Evolutionary conservation across 1,140 invertebrate species (phyloP), one percentile per base, ranked within the genome.

Genomic region (Drosophila kikkawai): DNA sequence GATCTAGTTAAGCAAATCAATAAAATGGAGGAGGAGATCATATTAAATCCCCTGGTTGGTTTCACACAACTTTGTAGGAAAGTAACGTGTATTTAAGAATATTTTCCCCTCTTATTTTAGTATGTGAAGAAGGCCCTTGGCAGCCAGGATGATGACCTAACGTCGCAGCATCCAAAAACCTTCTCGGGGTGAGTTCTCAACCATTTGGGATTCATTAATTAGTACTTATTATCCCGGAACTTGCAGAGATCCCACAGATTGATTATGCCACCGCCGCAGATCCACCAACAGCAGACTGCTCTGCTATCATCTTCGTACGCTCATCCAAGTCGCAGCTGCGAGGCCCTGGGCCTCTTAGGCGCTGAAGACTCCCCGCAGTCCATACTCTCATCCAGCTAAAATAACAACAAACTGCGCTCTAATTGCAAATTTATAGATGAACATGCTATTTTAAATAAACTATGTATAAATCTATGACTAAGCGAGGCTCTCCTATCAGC

Each of bases 11-110:
- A 96, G 85, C 96, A 97, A 91, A 95, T 99, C 59, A 95, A 96
- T 79, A 95, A 96, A 90, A 98, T 99, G 97, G 98, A 99, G 93
- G 97, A 98, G 92, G 97, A 98, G 88, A 98, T 99, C 55, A 95
- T 97, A 91, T 95, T 98, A 6, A 98, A 98, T 92, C 97, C 98
- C 22, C 96, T 97, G 93, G 94, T 95, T 81, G 65, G 63, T 75
- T 26, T 26, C 22, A 2, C 29, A 2, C 0, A 1, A 13, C 0
- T 17, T 13, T 7, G 1, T 11, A 8, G 0, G 1, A 1, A 13
- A 42, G 4, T 13, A 0, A 1, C 15, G 47, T 45, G 11, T 15
- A 9, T 26, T 22, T 9, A 13, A 11, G 17, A 2, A 4, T 57
- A 4, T 51, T 34, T 19, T 36, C 44, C 12, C 41, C 56, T 4